Evolutionary conservation across 1,140 invertebrate genomes (phyloP), one percentile per base, ranked within the genome.

Genomic region (Drosophila sproati): DNA sequence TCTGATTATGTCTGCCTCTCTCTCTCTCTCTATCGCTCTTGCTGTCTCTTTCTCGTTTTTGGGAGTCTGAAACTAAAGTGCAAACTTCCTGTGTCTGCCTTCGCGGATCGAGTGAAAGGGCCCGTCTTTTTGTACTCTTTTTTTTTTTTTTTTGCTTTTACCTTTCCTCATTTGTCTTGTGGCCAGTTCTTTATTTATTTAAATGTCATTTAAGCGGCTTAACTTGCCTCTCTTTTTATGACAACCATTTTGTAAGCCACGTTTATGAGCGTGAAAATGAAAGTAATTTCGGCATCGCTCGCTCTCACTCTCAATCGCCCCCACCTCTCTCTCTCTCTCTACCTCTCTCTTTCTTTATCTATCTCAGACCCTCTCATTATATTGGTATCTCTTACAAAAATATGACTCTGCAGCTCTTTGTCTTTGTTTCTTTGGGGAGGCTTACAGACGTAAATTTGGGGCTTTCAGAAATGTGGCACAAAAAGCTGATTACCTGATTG

Each of bases 181-280:
- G 45, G 56, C 45, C 54, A 35, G 63, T 63, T 80, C 73, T 81
- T 74, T 62, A 37, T 75, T 80, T 87, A 87, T 87, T 82, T 87
- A 80, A 87, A 87, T 88, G 82, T 77, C 83, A 88, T 87, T 87
- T 87, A 87, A 88, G 83, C 82, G 69, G 82, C 83, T 87, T 87
- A 88, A 70, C 61, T 69, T 79, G 69, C 62, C 72, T 72, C 66
- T 37, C 47, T 81, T 86, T 87, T 80, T 88, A 80, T 75, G 73
- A 78, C 75, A 72, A 76, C 76, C 70, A 77, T 88, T 79, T 85
- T 80, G 75, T 71, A 57, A 60, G 77, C 61, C 74, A 61, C 78
- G 71, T 83, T 83, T 81, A 88, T 83, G 83, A 88, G 82, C 82
- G 83, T 88, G 82, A 87, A 87, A 87, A 87, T 80, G 82, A 87